Conservation (phyloP, 2,113 vertebrate species). For the Aegotheles bennettii region DNA sequence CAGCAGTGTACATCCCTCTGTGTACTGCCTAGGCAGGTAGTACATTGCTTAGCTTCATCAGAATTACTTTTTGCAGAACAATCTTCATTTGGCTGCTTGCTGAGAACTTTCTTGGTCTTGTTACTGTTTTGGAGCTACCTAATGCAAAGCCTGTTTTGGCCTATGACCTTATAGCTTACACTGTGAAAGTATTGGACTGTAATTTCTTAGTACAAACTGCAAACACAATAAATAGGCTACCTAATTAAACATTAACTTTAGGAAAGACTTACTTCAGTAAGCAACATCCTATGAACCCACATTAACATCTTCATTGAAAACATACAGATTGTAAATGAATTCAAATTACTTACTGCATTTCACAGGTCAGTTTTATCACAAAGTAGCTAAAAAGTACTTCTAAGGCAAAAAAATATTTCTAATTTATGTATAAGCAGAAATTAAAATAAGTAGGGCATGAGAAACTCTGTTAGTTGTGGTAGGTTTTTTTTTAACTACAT, state of each 20-base stretch:
- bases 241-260: not conserved
- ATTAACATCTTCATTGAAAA: not conserved
- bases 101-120: not conserved
- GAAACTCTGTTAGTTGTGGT: not conserved
- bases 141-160: not conserved
- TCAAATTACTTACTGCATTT: not conserved
- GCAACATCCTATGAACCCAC: not conserved
- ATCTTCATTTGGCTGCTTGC: not conserved
- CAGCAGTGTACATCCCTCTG: not conserved
- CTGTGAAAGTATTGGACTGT: not conserved
- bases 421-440: not conserved
- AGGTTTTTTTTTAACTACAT: not conserved
- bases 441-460: not conserved
- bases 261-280: not conserved
- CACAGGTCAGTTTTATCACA: not conserved
- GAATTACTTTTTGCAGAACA: not conserved
- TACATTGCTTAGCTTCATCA: not conserved
- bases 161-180: not conserved
- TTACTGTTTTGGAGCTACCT: not conserved
- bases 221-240: not conserved
- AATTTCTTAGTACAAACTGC: not conserved
- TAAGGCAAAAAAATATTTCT: not conserved
- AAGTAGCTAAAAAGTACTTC: not conserved
- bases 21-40: not conserved
- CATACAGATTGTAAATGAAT: not conserved